Evolutionary conservation across 2,113 vertebrate species (phyloP), one percentile per base, ranked within the genome.

Genomic region (Eublepharis macularius): DNA sequence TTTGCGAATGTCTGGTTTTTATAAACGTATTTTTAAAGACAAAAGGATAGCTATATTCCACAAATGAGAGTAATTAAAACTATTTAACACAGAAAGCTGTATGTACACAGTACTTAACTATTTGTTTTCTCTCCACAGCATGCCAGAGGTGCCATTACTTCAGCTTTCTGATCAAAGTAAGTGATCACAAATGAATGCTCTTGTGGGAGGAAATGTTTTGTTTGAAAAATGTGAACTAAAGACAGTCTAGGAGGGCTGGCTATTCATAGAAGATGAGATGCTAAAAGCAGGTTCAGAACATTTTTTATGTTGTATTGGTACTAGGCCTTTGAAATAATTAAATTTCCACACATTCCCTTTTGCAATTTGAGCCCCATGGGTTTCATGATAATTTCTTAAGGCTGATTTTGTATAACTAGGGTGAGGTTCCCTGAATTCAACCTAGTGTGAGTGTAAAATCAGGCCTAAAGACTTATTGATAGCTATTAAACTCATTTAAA

Each of bases 31-130:
- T 82, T 91, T 84, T 74, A 83, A 80, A 88, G 36, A 60, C 85
- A 92, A 88, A 89, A 65, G 0, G 79, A 86, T 90, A 86, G 82
- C 43, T 80, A 17, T 24, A 14, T 75, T 24, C 68, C 2, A 1
- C 69, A 88, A 68, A 49, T 1, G n/a, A 17, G 57, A 49, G 24
- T 41, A 14, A 54, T 68, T 77, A 84, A 16, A 73, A 91, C 88
- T 93, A 80, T 80, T 32, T 72, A 74, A 41, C 29, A 0, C 77
- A 83, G 86, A 90, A 74, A 57, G 85, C 76, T 89, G 90, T 68
- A 43, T 86, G 83, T 89, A 65, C 90, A 89, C 87, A 93, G 83
- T 90, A 87, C 81, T 90, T 91, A 86, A 81, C 85, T 91, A 82
- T 92, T 92, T 49, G 24, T 47, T 92, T 86, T 39, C 45, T 91